Conservation (phyloP, 2,888 invertebrate genomes). For the Taphrorychus bicolor region DNA sequence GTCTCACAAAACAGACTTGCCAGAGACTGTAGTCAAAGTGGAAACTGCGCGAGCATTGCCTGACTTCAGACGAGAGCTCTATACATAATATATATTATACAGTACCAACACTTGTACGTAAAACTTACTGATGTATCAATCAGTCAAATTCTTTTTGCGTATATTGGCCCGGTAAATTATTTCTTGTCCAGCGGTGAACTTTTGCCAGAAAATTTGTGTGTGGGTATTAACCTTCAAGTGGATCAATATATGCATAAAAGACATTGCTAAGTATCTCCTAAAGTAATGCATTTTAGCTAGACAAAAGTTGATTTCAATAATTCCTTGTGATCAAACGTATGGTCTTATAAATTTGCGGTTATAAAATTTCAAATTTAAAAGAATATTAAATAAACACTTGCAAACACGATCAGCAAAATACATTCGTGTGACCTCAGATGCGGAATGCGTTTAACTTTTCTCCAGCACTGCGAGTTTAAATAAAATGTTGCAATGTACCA, state of each 20-base stretch:
- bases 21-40: constrained; percentile 46
- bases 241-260: neutral
- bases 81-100: constrained; percentile 25
- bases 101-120: constrained; percentile 26
- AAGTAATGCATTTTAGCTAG: constrained; percentile 31
- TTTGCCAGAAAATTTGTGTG: too few species aligned
- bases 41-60: constrained; percentile 50
- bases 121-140: constrained; percentile 26
- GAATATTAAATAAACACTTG: too few species aligned
- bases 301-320: constrained; percentile 12
- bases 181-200: neutral
- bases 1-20: constrained; percentile 24
- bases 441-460: too few species aligned
- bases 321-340: constrained; percentile 16
- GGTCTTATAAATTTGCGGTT: too few species aligned
- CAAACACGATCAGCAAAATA: too few species aligned
- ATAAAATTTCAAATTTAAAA: too few species aligned
- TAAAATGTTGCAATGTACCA: too few species aligned
- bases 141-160: neutral
- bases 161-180: neutral
- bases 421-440: too few species aligned
- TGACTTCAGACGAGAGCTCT: constrained; percentile 31
- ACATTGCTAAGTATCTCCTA: constrained; percentile 21
- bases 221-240: too few species aligned
- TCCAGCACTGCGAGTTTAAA: too few species aligned